Percentiles rank a stretch among this genome's conserved stretches.
These are phyloP conservation scores for Antidorcas marsupialis DNA, from an alignment of 2,113 vertebrate genomes.

Conservation along the genomic window DNA sequence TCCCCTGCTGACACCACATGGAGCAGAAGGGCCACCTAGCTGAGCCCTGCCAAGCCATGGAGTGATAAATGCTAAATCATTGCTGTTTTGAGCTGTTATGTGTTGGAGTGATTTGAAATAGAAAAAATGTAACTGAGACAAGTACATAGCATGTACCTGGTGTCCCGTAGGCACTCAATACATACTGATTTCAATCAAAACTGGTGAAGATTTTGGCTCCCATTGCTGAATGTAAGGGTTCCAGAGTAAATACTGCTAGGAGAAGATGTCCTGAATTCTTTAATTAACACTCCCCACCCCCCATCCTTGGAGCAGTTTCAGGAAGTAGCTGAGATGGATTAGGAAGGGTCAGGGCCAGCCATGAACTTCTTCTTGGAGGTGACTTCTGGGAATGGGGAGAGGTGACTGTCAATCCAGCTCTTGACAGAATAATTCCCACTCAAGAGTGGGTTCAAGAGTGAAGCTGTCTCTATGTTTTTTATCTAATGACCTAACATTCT, in stretches of 20 bases:
- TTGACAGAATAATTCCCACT: neutral
- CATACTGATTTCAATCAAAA: neutral
- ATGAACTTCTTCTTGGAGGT: neutral
- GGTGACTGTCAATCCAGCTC: neutral
- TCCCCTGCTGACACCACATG: neutral
- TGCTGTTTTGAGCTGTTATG: neutral
- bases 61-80: neutral
- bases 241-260: neutral
- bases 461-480: neutral
- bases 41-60: neutral
- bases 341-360: neutral
- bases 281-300: neutral
- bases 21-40: neutral
- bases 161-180: neutral
- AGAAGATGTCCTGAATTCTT: neutral
- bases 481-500: neutral
- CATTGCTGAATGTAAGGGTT: neutral
- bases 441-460: neutral
- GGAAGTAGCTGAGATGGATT: neutral
- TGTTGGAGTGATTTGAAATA: neutral
- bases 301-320: neutral
- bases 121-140: neutral
- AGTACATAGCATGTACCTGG: neutral
- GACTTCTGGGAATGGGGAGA: neutral
- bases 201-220: neutral